Evolutionary conservation across 2,888 invertebrate species (phyloP).

Genomic region (Nomada goodeniana): DNA sequence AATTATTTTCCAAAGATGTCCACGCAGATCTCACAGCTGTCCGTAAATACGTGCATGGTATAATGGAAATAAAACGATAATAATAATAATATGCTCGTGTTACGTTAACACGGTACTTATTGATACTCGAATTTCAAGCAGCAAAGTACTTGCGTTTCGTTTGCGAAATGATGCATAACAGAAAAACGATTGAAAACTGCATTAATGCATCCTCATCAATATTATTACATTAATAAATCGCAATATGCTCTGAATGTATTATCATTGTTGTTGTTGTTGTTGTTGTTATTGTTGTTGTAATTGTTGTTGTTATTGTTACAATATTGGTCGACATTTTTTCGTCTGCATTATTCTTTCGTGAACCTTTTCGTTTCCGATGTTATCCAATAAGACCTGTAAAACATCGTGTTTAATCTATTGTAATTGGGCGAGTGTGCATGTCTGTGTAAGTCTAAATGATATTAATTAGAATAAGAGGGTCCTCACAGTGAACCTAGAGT

Average conservation of each 20-base stretch:
- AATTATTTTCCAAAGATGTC: neutral
- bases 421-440: slow-evolving; percentile 64
- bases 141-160: slow-evolving; percentile 77
- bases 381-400: slow-evolving; percentile 10
- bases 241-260: slow-evolving; percentile 81
- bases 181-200: slow-evolving; percentile 41
- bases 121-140: slow-evolving; percentile 74
- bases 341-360: slow-evolving; percentile 1
- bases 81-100: slow-evolving; percentile 42
- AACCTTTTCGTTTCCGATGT: slow-evolving; percentile 8
- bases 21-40: neutral
- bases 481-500: neutral
- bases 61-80: slow-evolving; percentile 6
- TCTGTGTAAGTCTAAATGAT: slow-evolving; percentile 50
- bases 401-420: slow-evolving; percentile 66
- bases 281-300: slow-evolving; percentile 32
- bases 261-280: slow-evolving; percentile 56
- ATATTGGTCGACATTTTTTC: slow-evolving; percentile 17
- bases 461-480: slow-evolving; percentile 11
- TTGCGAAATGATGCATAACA: slow-evolving; percentile 71
- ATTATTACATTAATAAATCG: slow-evolving; percentile 81
- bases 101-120: slow-evolving; percentile 63
- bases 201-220: slow-evolving; percentile 74
- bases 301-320: slow-evolving; percentile 32
- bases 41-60: slow-evolving; percentile 21